Evolutionary conservation across 2,113 vertebrate species (phyloP).

Genomic region (Tupaia chinensis): DNA sequence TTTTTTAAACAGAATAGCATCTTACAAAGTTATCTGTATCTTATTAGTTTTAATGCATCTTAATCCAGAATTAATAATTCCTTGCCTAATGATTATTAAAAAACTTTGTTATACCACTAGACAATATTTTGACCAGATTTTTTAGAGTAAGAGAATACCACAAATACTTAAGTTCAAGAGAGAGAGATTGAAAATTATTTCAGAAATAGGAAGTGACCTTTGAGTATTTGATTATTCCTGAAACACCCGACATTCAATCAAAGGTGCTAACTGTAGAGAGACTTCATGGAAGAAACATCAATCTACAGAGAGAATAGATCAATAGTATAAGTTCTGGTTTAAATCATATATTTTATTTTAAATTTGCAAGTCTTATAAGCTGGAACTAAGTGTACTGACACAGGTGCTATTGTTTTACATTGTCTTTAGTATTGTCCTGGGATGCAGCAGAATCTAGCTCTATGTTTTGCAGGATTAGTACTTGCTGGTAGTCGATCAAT

Average conservation of each 20-base stretch:
- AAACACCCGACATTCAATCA: constrained; percentile 65
- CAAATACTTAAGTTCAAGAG: constrained; percentile 81
- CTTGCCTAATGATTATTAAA: constrained; percentile 77
- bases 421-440: constrained; percentile 37
- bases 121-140: constrained; percentile 79
- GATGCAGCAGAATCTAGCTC: constrained; percentile 33
- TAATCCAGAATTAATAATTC: constrained; percentile 80
- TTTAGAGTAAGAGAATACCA: constrained; percentile 75
- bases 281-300: constrained; percentile 1
- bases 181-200: constrained; percentile 80
- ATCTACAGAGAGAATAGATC: neutral
- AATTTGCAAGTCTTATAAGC: neutral
- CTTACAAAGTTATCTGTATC: constrained; percentile 73
- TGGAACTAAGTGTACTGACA: neutral
- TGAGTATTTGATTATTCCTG: constrained; percentile 69
- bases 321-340: constrained; percentile 53
- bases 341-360: neutral
- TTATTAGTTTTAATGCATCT: constrained; percentile 62
- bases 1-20: constrained; percentile 64
- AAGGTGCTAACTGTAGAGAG: constrained; percentile 44
- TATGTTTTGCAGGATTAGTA: constrained; percentile 21
- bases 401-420: constrained; percentile 61
- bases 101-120: constrained; percentile 79
- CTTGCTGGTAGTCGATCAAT: constrained; percentile 62
- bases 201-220: constrained; percentile 66